Base-by-base conservation (phyloP, 2,888 invertebrate species). In the Macrophya alboannulata region DNA sequence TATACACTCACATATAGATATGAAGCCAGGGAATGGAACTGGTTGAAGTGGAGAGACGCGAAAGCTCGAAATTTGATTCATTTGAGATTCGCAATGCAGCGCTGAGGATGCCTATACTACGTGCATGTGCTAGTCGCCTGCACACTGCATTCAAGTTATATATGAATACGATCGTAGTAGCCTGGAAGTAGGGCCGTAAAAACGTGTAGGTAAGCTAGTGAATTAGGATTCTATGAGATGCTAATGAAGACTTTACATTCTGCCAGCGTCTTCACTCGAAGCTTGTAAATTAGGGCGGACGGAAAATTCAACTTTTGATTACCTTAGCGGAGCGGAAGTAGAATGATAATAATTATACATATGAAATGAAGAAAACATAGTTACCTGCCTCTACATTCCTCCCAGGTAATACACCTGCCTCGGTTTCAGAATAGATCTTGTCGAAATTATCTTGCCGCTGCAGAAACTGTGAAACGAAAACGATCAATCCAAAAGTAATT, bases 141-240 rank as follows among this genome's bases (percentile, higher is more conserved):
- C 51, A 77, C 31, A 37, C 37, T 37, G n/a, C 77, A 15, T 45
- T 45, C 45, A 9, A 17, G 76, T 51, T 10, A 9, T 59, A 59
- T 43, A 21, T 62, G 21, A 21, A 25, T 81, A 43, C 0, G 62
- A 9, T 62, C 21, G 62, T n/a, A 17, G 55, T n/a, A 55, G 55
- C 10, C 55, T 40, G 59, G n/a, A 51, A 51, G 62, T 43, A 25
- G 59, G 62, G 43, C 40, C 51, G 81, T 81, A 81, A 81, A 81
- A 81, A 81, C 81, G 81, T 81, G 81, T 81, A 55, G 55, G 55
- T 55, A 81, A 62, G 81, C 59, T 59, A 62, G 81, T 81, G 81
- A 81, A 81, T 81, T 81, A 81, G 81, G 81, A 81, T 81, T 81
- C 81, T 81, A 81, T 81, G 81, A 81, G 81, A 62, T 81, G 81